Percentiles rank a stretch among this genome's conserved stretches.
phyloP scores from a whole-genome alignment of 1,140 invertebrate species.

The Anagrus nilaparvatae region DNA sequence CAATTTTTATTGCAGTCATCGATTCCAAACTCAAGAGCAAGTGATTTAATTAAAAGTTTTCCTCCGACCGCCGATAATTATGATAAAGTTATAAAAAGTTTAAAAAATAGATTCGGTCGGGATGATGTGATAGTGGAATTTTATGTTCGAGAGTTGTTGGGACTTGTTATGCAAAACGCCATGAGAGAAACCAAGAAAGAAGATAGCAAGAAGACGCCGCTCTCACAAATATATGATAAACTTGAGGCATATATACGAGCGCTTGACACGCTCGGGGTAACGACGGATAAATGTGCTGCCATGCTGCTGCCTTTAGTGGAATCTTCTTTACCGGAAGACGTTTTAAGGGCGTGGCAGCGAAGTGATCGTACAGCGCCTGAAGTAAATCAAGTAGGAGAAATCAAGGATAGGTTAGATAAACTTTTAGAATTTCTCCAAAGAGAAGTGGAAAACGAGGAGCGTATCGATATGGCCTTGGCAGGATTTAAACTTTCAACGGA shows the following conservation, averaged over 20 bases:
- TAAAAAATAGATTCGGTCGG: slow-evolving; percentile 17
- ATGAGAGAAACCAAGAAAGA: too few relatives aligned
- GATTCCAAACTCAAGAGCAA: slow-evolving; percentile 13
- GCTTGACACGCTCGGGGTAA: slow-evolving; percentile 23
- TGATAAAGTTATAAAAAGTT: slow-evolving; percentile 9
- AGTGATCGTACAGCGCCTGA: too few relatives aligned
- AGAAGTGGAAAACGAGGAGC: too few relatives aligned
- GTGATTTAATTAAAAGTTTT: slow-evolving; percentile 11
- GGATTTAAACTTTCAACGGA: too few relatives aligned
- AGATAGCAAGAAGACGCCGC: too few relatives aligned
- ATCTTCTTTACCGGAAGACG: slow-evolving; percentile 27
- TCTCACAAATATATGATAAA: too few relatives aligned
- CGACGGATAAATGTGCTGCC: slow-evolving; percentile 22
- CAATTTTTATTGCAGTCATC: slow-evolving; percentile 19
- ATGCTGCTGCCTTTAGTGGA: slow-evolving; percentile 28
- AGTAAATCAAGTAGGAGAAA: too few relatives aligned
- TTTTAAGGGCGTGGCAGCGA: slow-evolving; percentile 21
- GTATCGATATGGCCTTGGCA: too few relatives aligned
- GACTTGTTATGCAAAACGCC: slow-evolving; percentile 18
- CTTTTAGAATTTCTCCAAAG: too few relatives aligned
- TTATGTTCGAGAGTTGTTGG: slow-evolving; percentile 22
- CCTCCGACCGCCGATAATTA: slow-evolving; percentile 13
- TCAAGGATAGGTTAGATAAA: too few relatives aligned
- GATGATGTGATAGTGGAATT: slow-evolving; percentile 22
- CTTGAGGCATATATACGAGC: slow-evolving; percentile 23